Evolutionary conservation across 2,888 invertebrate genomes (phyloP), one percentile per base, ranked within the genome.

Genomic region (Pilophorus perplexus): DNA sequence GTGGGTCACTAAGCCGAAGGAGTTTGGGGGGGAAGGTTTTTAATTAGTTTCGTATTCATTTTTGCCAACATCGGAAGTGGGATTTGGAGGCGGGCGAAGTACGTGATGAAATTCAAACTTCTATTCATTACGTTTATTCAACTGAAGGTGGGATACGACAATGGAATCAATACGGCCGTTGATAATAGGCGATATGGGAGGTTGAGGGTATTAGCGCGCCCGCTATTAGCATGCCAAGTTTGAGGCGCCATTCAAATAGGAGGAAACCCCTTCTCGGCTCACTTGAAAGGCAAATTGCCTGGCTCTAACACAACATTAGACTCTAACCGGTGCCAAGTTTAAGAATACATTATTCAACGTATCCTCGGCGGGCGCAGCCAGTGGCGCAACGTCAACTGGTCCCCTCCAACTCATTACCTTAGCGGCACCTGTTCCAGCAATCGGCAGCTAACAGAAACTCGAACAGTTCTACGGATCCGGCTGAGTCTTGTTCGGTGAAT

Each of bases 221-320:
- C 25, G 23, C 52, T 65, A 65, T 65, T 65, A 65, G 65, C 65
- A 65, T 65, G 52, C 65, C 65, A 65, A 65, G 65, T 65, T 65
- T 65, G 65, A 65, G 65, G 65, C 65, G 65, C 59, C 55, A 65
- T 65, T 65, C 65, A 65, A 65, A 65, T 54, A 55, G 52, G n/a
- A 3, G 18, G 25, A 27, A 18, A 37, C n/a, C 59, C 10, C 18
- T 27, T 25, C 37, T 10, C 38, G 6, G 14, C 59, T 54, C 55
- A 65, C 65, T 65, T 65, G 65, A 65, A 65, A 65, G 65, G 54
- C 65, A 65, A 65, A 65, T 65, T 65, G 65, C 65, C 65, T 52
- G 54, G 65, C 65, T 22, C 65, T 65, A 65, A 65, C 65, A 65
- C 65, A 65, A 65, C 65, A 65, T 65, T 65, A 65, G 65, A 55